Evolutionary conservation across 2,888 invertebrate genomes (phyloP), one percentile per base, ranked within the genome.

Genomic region (Celastrina argiolus): DNA sequence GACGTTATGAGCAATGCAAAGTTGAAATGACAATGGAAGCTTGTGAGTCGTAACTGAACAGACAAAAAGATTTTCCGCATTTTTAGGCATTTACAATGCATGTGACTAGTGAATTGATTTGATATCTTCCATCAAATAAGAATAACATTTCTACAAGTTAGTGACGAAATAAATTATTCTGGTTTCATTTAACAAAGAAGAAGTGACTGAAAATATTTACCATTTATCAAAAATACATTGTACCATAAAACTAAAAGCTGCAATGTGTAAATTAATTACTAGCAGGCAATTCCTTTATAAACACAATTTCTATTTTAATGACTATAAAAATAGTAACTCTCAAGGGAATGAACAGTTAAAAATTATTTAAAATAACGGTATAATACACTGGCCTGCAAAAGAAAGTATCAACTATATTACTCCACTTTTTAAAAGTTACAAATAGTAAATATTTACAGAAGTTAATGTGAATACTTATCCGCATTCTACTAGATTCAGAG

Each of bases 41-140:
- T 45, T 45, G 18, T 5, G 5, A 1, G 51, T 26, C 16, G 7
- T 51, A 12, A 22, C 51, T 51, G 5, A 51, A 51, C 22, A 51
- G 12, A 22, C 22, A 22, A 51, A 22, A 22, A 22, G 51, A 51
- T 51, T 22, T 51, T 51, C 18, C 10, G 18, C 16, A 16, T 45
- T 51, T 51, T 51, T 22, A 51, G 51, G 22, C 51, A 51, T 51
- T 51, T 51, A 51, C 51, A 51, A 51, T 51, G 51, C 22, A 51
- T 51, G 51, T 51, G 51, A 51, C 51, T 51, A 51, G 22, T 51
- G 10, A 12, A 51, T 51, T 51, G 22, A 51, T n/a, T 41, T 12
- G 12, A 41, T 51, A 12, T 26, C 22, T 51, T 12, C 51, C 16
- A 8, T 51, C 22, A 51, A 26, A 12, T 36, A 36, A 36, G 12